phyloP scores from a whole-genome alignment of 2,113 vertebrate genomes.

The Candoia aspera region DNA sequence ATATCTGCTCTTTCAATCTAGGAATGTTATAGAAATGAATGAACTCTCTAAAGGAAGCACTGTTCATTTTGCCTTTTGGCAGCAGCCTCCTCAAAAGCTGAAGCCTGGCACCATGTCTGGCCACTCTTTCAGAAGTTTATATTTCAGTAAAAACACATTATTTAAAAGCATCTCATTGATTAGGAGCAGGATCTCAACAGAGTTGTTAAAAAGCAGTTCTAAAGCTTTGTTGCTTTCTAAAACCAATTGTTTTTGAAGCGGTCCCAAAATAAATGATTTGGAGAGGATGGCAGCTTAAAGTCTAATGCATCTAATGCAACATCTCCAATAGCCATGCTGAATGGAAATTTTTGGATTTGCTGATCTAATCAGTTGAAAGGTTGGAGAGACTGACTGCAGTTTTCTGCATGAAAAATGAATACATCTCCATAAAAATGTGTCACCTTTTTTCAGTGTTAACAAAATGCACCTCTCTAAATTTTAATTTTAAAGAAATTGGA shows the following conservation, averaged over 20 bases:
- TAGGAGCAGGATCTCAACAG: not conserved
- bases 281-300: not conserved
- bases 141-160: not conserved
- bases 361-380: not conserved
- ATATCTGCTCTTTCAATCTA: slow-evolving; percentile 14
- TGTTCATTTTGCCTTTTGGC: not conserved
- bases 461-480: too few relatives aligned
- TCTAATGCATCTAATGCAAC: not conserved
- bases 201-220: not conserved
- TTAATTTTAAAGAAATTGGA: too few relatives aligned
- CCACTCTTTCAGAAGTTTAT: not conserved
- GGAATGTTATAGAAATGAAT: not conserved
- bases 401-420: not conserved
- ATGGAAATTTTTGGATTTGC: not conserved
- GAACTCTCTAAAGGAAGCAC: not conserved
- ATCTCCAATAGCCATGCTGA: not conserved
- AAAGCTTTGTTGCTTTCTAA: not conserved
- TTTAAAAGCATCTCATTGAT: not conserved
- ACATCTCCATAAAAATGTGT: not conserved
- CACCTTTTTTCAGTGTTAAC: too few relatives aligned
- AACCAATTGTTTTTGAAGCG: not conserved
- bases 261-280: not conserved
- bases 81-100: not conserved
- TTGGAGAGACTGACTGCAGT: not conserved
- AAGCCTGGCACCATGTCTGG: not conserved